phyloP scores from a whole-genome alignment of 2,113 vertebrate genomes.

The Psophia crepitans region DNA sequence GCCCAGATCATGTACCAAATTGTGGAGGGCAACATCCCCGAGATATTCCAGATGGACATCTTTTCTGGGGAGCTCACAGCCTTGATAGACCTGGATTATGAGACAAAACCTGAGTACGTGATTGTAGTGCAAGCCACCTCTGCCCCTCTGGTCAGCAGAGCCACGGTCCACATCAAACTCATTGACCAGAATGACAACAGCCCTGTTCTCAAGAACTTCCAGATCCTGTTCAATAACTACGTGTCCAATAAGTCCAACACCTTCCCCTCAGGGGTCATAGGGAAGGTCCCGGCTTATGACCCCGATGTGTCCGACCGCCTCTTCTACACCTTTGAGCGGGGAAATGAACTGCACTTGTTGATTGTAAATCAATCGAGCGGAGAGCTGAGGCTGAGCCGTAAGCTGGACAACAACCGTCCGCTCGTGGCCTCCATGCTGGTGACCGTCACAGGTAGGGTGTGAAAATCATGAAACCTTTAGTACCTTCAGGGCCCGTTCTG shows the following conservation, averaged over 20 bases:
- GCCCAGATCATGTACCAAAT: slow-evolving; percentile 99
- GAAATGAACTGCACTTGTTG: slow-evolving; percentile 94
- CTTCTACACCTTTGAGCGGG: slow-evolving; percentile 93
- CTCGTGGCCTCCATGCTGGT: slow-evolving; percentile 96
- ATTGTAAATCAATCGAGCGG: slow-evolving; percentile 95
- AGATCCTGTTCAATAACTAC: slow-evolving; percentile 99
- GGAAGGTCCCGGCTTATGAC: slow-evolving; percentile 91
- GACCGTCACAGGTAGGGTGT: slow-evolving; percentile 91
- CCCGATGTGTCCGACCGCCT: slow-evolving; percentile 92
- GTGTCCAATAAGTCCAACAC: slow-evolving; percentile 96
- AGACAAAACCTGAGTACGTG: slow-evolving; percentile 87
- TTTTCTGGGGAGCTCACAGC: slow-evolving; percentile 98
- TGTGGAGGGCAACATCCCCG: slow-evolving; percentile 96
- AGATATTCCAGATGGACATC: slow-evolving; percentile 99
- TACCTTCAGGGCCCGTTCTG: background rate
- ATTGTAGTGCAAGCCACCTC: slow-evolving; percentile 98
- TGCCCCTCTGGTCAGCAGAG: slow-evolving; percentile 93
- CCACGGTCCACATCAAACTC: slow-evolving; percentile 88
- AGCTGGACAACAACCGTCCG: slow-evolving; percentile 97
- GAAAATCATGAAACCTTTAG: background rate
- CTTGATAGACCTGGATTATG: slow-evolving; percentile 96
- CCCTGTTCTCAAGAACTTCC: slow-evolving; percentile 92
- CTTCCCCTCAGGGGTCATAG: slow-evolving; percentile 93
- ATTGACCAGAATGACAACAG: slow-evolving; percentile 97
- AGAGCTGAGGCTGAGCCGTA: slow-evolving; percentile 92